Evolutionary conservation across 2,113 vertebrate species (phyloP), one percentile per base, ranked within the genome.

Genomic region (Elgaria multicarinata): DNA sequence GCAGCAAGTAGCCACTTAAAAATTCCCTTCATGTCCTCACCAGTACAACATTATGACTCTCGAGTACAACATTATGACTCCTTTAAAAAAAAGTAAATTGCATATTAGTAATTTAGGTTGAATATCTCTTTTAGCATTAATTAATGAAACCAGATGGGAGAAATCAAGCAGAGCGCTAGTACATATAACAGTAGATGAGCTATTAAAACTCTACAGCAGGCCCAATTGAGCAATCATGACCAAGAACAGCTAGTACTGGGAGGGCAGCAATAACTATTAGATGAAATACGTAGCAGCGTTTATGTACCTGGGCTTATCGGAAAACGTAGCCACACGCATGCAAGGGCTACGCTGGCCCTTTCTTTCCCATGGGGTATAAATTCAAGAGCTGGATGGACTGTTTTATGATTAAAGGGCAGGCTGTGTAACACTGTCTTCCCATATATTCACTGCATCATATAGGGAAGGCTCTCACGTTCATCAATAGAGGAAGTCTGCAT

Each of bases 1-100:
- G 94, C 94, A 90, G 92, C 64, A 93, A 67, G 75, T 74, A 46
- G 71, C 92, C 53, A 44, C 87, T 89, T 4, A 80, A 84, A 69
- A 79, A 0, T 33, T 69, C 0, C 0, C 72, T 86, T 89, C 3
- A 9, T n/a, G 33, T 33, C 42, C n/a, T 89, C 3, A 9, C n/a
- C n/a, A n/a, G n/a, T n/a, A n/a, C 31, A 33, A 31, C 42, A 8
- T 1, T 13, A 5, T 6, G 28, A n/a, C 1, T 42, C 14, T 33
- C 10, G 53, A 53, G 33, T 8, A 46, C 6, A 31, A 42, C 12
- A 31, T 83, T n/a, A 44, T 46, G 20, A 13, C 3, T 33, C 16
- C 31, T 33, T 84, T 84, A 64, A 50, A 16, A 22, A 80, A 58
- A n/a, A 75, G 58, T 33, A 42, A n/a, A 33, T 78, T 67, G 12